These are phyloP conservation scores for Andrena trimmerana DNA, from an alignment of 2,888 invertebrate species.

Conservation along the genomic window DNA sequence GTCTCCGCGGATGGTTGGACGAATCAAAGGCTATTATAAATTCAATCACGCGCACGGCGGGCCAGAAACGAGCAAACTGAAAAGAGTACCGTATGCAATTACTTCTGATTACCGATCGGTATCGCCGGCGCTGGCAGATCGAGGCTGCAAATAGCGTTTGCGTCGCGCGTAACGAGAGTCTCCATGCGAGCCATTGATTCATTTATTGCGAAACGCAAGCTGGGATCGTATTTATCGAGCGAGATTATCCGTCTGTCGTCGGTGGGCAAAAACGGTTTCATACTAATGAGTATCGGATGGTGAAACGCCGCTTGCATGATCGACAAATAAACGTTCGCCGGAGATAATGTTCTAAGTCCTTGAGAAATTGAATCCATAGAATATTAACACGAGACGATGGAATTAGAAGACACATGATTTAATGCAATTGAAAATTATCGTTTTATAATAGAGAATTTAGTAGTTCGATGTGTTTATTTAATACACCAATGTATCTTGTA, in stretches of 20 bases:
- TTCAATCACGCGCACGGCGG: constrained; percentile 52
- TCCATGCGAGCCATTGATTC: constrained; percentile 62
- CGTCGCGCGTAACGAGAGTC: constrained; percentile 31
- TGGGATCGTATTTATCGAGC: constrained; percentile 47
- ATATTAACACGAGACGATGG: neutral
- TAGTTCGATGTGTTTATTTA: too few relatives aligned
- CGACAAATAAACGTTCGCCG: neutral
- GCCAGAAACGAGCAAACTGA: constrained; percentile 41
- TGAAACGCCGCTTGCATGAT: neutral
- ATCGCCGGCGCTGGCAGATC: constrained; percentile 50
- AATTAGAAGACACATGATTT: too few relatives aligned
- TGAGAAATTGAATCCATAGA: neutral
- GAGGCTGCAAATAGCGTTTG: constrained; percentile 48
- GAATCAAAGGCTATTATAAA: constrained; percentile 53
- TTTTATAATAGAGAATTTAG: too few relatives aligned
- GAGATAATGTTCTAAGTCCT: neutral
- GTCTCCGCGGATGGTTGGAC: constrained; percentile 8
- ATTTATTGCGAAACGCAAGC: constrained; percentile 51
- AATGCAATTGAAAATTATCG: too few relatives aligned
- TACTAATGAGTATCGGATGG: constrained; percentile 8
- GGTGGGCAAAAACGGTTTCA: constrained; percentile 20
- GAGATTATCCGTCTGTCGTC: constrained; percentile 50
- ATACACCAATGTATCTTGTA: neutral
- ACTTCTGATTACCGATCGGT: constrained; percentile 62
- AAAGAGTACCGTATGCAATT: constrained; percentile 53